Evolutionary conservation across 1,140 invertebrate species (phyloP).

Genomic region (Ceratoteleas bidentatus): DNA sequence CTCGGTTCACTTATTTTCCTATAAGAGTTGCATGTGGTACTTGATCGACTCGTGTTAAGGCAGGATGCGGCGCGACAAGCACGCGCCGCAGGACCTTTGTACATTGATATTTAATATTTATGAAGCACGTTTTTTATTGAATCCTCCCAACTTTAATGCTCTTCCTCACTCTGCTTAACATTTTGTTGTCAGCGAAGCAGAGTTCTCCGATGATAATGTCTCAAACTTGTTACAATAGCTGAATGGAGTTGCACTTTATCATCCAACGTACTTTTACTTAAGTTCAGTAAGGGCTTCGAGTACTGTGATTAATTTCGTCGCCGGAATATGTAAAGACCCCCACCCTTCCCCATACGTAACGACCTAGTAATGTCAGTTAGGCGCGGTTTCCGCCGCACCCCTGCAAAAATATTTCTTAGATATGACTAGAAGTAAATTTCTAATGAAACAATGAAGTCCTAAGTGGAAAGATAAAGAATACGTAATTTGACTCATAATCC

Average conservation of each 20-base stretch:
- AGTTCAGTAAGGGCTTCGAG: no score
- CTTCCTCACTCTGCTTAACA: slow-evolving; percentile 26
- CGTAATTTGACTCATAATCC: no score
- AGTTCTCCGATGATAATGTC: not conserved
- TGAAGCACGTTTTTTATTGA: slow-evolving; percentile 26
- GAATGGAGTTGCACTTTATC: not conserved
- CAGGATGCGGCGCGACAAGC: slow-evolving; percentile 4
- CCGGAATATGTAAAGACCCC: no score
- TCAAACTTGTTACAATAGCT: not conserved
- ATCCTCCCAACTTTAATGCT: slow-evolving; percentile 18
- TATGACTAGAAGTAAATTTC: no score
- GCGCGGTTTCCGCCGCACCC: no score
- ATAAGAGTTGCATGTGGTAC: slow-evolving; percentile 9
- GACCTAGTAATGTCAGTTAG: no score
- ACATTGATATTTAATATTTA: slow-evolving; percentile 46
- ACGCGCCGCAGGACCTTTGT: slow-evolving; percentile 22
- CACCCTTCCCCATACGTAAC: no score
- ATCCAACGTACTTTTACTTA: not conserved
- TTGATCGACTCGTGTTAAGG: slow-evolving; percentile 13
- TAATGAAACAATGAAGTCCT: no score
- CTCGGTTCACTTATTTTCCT: slow-evolving; percentile 25
- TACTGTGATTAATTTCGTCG: no score
- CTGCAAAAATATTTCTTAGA: no score
- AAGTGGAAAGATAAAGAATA: no score
- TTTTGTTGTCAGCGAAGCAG: not conserved